These are phyloP conservation scores for Bostrychus sinensis DNA, from an alignment of 2,113 vertebrate genomes.

Conservation along the genomic window DNA sequence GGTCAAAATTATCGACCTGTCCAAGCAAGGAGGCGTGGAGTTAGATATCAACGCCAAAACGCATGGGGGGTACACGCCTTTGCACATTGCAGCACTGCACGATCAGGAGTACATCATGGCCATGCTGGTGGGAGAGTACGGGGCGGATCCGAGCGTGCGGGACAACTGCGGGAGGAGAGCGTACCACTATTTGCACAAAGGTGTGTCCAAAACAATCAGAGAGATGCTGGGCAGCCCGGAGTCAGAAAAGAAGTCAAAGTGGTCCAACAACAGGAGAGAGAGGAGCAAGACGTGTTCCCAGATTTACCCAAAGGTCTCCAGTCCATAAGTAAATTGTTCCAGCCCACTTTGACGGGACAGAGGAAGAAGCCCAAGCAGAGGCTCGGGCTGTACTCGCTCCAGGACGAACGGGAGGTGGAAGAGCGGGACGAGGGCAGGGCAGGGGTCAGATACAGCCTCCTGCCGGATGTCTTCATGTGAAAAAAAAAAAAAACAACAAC, in stretches of 20 bases:
- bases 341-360: slow-evolving; percentile 65
- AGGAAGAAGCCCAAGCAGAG: slow-evolving; percentile 85
- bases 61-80: slow-evolving; percentile 87
- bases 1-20: slow-evolving; percentile 78
- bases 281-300: slow-evolving; percentile 81
- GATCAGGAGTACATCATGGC: slow-evolving; percentile 79
- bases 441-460: slow-evolving; percentile 33
- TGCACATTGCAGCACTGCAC: slow-evolving; percentile 92
- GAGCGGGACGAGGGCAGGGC: slow-evolving; percentile 52
- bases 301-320: slow-evolving; percentile 84
- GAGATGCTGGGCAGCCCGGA: slow-evolving; percentile 81
- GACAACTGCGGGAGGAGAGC: slow-evolving; percentile 92
- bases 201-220: slow-evolving; percentile 62
- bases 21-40: slow-evolving; percentile 59
- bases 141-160: slow-evolving; percentile 79
- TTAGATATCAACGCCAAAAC: slow-evolving; percentile 85
- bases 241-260: not conserved
- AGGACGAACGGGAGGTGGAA: slow-evolving; percentile 64
- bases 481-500: too few species aligned
- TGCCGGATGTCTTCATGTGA: slow-evolving; percentile 71
- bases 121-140: slow-evolving; percentile 81
- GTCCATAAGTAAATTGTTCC: slow-evolving; percentile 86
- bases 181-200: slow-evolving; percentile 85
- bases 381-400: slow-evolving; percentile 60
- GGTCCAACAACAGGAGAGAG: slow-evolving; percentile 51